Conservation (phyloP, 1,140 invertebrate genomes). For the Zaprionus africanus region DNA sequence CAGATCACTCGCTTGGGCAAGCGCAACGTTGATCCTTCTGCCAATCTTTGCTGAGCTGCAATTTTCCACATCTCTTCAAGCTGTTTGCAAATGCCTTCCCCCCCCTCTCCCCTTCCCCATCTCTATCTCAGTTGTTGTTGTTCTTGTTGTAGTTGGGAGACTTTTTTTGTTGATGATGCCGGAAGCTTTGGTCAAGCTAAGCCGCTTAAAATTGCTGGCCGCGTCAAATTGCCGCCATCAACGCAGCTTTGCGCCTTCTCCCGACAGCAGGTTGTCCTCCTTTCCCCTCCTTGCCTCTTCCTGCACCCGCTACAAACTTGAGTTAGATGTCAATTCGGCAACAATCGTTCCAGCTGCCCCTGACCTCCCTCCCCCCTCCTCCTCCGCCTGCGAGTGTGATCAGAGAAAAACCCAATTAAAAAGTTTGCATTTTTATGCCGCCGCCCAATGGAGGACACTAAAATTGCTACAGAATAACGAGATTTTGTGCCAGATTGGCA, state of each 20-base stretch:
- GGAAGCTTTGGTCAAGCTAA: constrained; percentile 75
- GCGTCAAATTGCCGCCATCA: constrained; percentile 77
- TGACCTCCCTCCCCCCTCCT: background rate
- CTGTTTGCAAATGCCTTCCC: background rate
- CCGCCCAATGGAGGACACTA: constrained; percentile 39
- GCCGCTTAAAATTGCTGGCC: constrained; percentile 73
- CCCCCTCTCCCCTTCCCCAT: background rate
- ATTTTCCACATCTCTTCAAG: background rate
- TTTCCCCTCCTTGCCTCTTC: no score
- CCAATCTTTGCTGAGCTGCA: constrained; percentile 1
- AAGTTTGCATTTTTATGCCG: constrained; percentile 80
- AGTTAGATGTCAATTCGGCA: constrained; percentile 54
- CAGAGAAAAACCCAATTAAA: constrained; percentile 79
- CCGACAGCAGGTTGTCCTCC: no score
- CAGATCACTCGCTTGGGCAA: background rate
- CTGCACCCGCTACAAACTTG: constrained; percentile 1
- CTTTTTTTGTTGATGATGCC: constrained; percentile 18
- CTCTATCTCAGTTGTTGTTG: constrained; percentile 3
- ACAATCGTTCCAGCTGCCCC: background rate
- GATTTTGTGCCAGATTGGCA: constrained; percentile 49
- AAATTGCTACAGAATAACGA: constrained; percentile 57
- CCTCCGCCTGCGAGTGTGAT: constrained; percentile 53
- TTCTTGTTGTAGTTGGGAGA: constrained; percentile 5
- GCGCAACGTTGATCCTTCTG: background rate
- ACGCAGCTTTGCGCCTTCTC: constrained; percentile 59